A percentile compares a stretch with the other conserved stretches of the same genome.
Evolutionary conservation across 2,113 vertebrate genomes (phyloP).

Genomic region (Hippocampus comes): DNA sequence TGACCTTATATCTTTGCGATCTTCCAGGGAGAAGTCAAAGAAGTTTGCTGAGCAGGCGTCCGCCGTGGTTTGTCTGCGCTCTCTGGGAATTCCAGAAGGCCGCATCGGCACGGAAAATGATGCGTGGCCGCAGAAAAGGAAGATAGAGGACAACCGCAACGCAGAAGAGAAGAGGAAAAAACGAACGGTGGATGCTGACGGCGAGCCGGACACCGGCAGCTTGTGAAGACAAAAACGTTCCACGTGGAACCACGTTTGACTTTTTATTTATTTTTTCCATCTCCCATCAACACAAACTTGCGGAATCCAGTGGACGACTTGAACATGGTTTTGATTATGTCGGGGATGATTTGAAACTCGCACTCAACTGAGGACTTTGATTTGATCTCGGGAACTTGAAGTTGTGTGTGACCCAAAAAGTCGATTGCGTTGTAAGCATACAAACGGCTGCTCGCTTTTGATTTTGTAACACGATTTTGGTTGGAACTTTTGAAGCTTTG

Average conservation of each 20-base stretch:
- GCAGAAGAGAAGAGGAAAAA: conserved; percentile 47
- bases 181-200: conserved; percentile 1
- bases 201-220: conserved; percentile 11
- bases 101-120: conserved; percentile 75
- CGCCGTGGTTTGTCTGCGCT: conserved; percentile 86
- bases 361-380: too few species aligned
- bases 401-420: too few species aligned
- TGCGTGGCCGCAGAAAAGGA: conserved; percentile 82
- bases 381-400: too few species aligned
- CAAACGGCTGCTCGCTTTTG: not conserved
- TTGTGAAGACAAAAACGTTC: not conserved
- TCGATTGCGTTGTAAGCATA: too few species aligned
- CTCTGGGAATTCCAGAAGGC: conserved; percentile 83
- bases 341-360: too few species aligned
- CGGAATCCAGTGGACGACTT: too few species aligned
- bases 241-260: not conserved
- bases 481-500: not conserved
- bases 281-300: too few species aligned
- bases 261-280: too few species aligned
- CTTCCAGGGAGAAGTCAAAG: conserved; percentile 94
- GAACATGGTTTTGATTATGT: too few species aligned
- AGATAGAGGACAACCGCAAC: conserved; percentile 68
- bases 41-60: conserved; percentile 92
- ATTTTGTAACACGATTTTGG: not conserved
- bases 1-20: not conserved